Conservation (phyloP, 1,140 invertebrate species). For the Drosophila tropicalis region DNA sequence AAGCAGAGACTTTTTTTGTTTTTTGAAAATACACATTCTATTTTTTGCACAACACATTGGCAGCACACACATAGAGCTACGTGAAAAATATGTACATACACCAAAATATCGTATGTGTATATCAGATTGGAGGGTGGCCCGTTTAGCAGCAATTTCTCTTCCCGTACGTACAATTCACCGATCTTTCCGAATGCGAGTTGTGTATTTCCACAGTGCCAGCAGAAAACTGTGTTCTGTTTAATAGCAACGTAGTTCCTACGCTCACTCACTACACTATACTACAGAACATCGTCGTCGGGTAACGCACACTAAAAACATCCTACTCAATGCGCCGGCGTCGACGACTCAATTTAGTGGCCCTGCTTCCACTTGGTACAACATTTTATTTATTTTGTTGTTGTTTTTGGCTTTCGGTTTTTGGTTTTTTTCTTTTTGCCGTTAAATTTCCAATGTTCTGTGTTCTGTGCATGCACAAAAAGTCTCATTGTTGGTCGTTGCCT, state of each 20-base stretch:
- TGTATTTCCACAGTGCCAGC: conserved; percentile 55
- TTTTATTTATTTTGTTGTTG: conserved; percentile 17
- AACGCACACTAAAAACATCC: conserved; percentile 38
- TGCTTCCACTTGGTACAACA: conserved; percentile 31
- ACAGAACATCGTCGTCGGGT: conserved; percentile 8
- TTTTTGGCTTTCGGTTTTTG: neutral
- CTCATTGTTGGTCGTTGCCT: conserved; percentile 54
- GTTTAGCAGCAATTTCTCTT: neutral
- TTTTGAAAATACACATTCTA: conserved; percentile 47
- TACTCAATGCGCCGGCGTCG: conserved; percentile 67
- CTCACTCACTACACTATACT: conserved; percentile 12
- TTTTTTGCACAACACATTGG: conserved; percentile 68
- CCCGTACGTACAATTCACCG: conserved; percentile 4
- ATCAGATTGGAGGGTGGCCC: neutral
- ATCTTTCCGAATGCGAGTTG: conserved; percentile 32
- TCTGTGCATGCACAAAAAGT: conserved; percentile 42
- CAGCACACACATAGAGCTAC: conserved; percentile 38
- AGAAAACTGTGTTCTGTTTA: conserved; percentile 65
- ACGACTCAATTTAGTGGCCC: conserved; percentile 74
- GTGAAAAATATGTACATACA: conserved; percentile 6
- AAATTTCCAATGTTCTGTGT: conserved; percentile 52
- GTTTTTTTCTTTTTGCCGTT: conserved; percentile 55
- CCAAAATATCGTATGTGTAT: neutral
- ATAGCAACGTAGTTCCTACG: conserved; percentile 54
- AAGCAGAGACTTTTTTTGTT: conserved; percentile 1